Conservation (phyloP, 2,888 invertebrate genomes). For the Molorchus minor region DNA sequence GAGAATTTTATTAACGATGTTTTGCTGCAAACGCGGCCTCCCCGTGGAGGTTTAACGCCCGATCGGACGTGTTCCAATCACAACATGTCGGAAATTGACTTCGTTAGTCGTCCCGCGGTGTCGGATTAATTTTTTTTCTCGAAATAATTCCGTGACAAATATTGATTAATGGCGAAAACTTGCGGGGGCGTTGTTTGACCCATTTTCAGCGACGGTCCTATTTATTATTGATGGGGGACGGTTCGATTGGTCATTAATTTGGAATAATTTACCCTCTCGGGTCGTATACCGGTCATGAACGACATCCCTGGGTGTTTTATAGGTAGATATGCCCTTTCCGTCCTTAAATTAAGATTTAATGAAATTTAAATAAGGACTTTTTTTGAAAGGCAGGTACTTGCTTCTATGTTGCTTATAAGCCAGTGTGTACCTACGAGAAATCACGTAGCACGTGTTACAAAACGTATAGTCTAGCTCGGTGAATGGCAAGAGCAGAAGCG, state of each 20-base stretch:
- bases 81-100: constrained; percentile 43
- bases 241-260: constrained; percentile 3
- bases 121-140: constrained; percentile 40
- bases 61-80: constrained; percentile 40
- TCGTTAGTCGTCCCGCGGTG: constrained; percentile 42
- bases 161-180: constrained; percentile 40
- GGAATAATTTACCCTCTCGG: not conserved
- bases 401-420: no score
- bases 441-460: no score
- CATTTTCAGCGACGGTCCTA: constrained; percentile 7
- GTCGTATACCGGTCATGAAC: not conserved
- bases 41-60: constrained; percentile 35
- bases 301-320: not conserved
- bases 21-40: constrained; percentile 33
- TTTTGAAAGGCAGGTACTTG: no score
- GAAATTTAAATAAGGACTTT: no score
- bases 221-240: constrained; percentile 7
- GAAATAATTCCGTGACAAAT: constrained; percentile 37
- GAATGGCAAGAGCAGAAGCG: no score
- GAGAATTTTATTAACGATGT: constrained; percentile 9
- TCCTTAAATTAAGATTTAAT: no score
- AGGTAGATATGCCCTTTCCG: no score
- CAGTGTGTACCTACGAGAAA: no score
- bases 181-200: constrained; percentile 15
- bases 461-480: no score